Evolutionary conservation across 2,888 invertebrate species (phyloP).

Genomic region (Agrotis segetum): DNA sequence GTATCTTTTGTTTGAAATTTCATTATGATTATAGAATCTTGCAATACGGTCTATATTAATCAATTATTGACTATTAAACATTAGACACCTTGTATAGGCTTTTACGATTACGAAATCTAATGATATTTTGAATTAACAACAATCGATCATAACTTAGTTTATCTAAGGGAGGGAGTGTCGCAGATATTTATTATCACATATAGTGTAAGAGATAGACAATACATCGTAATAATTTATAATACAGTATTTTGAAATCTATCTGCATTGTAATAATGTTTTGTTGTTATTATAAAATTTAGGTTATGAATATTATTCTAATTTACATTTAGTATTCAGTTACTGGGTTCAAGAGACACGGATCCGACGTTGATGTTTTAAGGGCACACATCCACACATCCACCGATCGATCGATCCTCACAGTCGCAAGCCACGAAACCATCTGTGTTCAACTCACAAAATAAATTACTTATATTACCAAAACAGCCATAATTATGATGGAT

Average conservation of each 20-base stretch:
- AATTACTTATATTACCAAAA: slow-evolving; percentile 41
- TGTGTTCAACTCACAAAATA: slow-evolving; percentile 4
- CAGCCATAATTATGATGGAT: slow-evolving; percentile 40
- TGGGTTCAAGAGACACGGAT: neutral
- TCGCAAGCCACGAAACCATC: neutral
- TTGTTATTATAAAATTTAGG: slow-evolving; percentile 18
- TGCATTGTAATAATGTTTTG: slow-evolving; percentile 22
- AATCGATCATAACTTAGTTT: slow-evolving; percentile 27
- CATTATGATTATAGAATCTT: too few relatives aligned
- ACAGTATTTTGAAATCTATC: slow-evolving; percentile 41
- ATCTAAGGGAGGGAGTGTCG: slow-evolving; percentile 26
- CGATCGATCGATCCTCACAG: neutral
- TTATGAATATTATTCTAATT: slow-evolving; percentile 27
- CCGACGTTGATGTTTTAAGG: neutral
- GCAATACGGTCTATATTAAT: too few relatives aligned
- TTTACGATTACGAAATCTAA: neutral
- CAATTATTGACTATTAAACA: too few relatives aligned
- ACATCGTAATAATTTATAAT: slow-evolving; percentile 22
- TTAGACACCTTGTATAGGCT: too few relatives aligned
- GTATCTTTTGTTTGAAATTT: too few relatives aligned
- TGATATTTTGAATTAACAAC: slow-evolving; percentile 43
- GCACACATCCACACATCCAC: too few relatives aligned
- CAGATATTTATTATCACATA: slow-evolving; percentile 39
- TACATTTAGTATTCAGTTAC: too few relatives aligned
- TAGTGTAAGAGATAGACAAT: slow-evolving; percentile 20